Base-by-base conservation (phyloP, 2,888 invertebrate species). In the Aspidapion aeneum region DNA sequence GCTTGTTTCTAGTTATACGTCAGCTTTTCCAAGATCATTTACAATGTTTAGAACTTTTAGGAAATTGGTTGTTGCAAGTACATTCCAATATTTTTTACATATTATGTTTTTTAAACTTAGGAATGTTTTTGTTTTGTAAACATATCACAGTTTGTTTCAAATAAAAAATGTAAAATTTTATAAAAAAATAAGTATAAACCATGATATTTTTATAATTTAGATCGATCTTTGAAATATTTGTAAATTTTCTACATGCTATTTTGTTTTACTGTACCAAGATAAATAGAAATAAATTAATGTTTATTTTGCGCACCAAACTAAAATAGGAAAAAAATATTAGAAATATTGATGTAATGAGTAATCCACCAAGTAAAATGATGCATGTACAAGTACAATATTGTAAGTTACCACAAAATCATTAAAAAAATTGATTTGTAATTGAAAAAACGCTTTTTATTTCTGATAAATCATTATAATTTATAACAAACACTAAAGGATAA, bases 391-490 rank as follows among this genome's bases (percentile, higher is more conserved):
- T 74, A 74, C 73, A 74, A 74, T 71, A 73, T 70, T 72, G 72
- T 74, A 73, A 74, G 75, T 75, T 75, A 75, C 75, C 74, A 74
- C 70, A 69, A 59, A 73, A 74, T 68, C 73, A 69, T 71, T 72
- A 67, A 73, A 72, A 74, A 74, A 66, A 74, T 73, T 73, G 72
- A 74, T 75, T 74, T 74, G 73, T 74, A 75, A 74, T 67, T 73
- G 73, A 66, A 64, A 35, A 35, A 7, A 35, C 5, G 3, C 5
- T 35, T 35, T 35, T 35, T 7, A 7, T 35, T 35, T 35, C 35
- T 35, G 3, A 35, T 35, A 7, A 35, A 7, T 35, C 12, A 35
- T 35, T n/a, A n/a, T n/a, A n/a, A n/a, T n/a, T n/a, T n/a, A n/a
- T n/a, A n/a, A n/a, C n/a, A n/a, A n/a, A n/a, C n/a, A n/a, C n/a